Conservation (phyloP, 2,113 vertebrate species). For the Garra rufa region DNA sequence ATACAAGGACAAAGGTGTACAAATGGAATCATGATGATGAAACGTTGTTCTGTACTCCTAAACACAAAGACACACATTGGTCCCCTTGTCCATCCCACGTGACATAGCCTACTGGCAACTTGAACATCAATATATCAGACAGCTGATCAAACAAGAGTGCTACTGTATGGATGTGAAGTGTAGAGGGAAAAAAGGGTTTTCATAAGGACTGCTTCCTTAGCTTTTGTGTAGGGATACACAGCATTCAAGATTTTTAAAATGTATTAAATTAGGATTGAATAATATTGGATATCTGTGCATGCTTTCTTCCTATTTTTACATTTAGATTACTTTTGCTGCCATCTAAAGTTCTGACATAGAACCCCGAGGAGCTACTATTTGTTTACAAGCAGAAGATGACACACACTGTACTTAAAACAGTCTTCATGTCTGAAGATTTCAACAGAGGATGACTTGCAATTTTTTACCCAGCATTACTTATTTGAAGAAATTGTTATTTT, state of each 20-base stretch:
- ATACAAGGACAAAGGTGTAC: conserved; percentile 22
- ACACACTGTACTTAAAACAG: no score
- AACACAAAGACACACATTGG: conserved; percentile 11
- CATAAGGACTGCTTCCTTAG: neutral
- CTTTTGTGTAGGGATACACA: neutral
- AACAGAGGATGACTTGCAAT: no score
- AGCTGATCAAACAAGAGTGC: neutral
- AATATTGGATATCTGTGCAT: neutral
- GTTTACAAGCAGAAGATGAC: no score
- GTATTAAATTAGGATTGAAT: neutral
- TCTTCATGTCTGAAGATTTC: no score
- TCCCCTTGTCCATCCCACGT: neutral
- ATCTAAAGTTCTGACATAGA: neutral
- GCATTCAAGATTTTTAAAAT: neutral
- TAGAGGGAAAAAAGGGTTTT: conserved; percentile 5
- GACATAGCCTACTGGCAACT: conserved; percentile 12
- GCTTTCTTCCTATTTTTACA: neutral
- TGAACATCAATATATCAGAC: neutral
- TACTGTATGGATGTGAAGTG: neutral
- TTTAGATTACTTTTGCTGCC: neutral
- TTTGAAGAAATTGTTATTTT: no score
- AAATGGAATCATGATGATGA: neutral
- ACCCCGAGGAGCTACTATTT: no score
- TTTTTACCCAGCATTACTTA: no score
- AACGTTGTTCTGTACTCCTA: conserved; percentile 9